Evolutionary conservation across 2,113 vertebrate genomes (phyloP).

Genomic region (Oreotrochilus melanogaster): DNA sequence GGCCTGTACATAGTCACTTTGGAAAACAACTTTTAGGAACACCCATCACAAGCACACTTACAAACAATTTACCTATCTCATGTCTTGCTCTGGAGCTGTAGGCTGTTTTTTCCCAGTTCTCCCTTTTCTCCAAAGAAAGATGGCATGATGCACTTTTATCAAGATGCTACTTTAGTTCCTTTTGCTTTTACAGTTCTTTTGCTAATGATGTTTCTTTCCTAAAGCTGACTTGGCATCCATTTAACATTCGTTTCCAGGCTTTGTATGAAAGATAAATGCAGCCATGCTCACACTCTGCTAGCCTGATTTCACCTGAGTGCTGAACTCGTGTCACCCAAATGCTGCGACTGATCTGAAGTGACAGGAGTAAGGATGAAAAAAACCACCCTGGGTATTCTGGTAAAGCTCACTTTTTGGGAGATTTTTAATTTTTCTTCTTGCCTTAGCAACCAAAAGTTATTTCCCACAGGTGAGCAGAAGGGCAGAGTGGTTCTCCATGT

Average conservation of each 20-base stretch:
- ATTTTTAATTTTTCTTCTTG: neutral
- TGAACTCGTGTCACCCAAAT: neutral
- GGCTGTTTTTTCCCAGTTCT: neutral
- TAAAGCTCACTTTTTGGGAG: neutral
- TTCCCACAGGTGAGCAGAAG: neutral
- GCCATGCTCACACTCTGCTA: neutral
- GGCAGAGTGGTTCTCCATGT: constrained; percentile 2
- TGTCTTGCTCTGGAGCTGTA: neutral
- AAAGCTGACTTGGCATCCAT: constrained; percentile 42
- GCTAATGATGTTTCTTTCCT: constrained; percentile 36
- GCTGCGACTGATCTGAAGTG: constrained; percentile 12
- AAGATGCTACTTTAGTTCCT: constrained; percentile 20
- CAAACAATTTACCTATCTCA: neutral
- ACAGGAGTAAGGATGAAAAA: constrained; percentile 7
- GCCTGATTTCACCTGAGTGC: neutral
- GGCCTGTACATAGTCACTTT: neutral
- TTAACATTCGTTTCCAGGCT: constrained; percentile 36
- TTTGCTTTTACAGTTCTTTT: constrained; percentile 10
- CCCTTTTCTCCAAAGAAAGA: neutral
- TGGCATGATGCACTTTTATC: neutral
- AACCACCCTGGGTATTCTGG: neutral
- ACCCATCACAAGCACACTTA: neutral
- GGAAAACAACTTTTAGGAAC: constrained; percentile 25
- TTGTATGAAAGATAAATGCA: constrained; percentile 47
- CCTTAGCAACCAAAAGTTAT: neutral